These are phyloP conservation scores for Antechinus stuartii DNA, from an alignment of 2,113 vertebrate species.

Conservation along the genomic window DNA sequence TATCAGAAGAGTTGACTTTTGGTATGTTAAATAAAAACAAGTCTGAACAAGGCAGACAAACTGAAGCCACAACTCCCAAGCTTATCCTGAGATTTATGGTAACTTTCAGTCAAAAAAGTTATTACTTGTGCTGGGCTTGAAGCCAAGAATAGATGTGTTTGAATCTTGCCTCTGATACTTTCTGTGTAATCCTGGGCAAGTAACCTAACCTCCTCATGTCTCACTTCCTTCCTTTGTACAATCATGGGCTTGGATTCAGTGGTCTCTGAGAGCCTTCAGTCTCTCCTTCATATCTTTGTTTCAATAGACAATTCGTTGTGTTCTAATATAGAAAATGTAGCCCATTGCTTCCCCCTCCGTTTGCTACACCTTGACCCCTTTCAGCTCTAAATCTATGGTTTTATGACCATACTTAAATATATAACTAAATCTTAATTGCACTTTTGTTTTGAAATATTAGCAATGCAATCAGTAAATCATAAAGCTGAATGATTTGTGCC, in stretches of 20 bases:
- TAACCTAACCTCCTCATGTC: neutral
- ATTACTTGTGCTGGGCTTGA: neutral
- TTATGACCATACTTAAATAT: neutral
- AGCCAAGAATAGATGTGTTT: neutral
- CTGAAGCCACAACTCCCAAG: constrained; percentile 46
- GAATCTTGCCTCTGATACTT: neutral
- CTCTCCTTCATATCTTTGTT: too few species aligned
- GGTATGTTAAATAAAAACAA: constrained; percentile 55
- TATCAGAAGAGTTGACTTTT: constrained; percentile 22
- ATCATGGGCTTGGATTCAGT: neutral
- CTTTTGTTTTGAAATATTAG: constrained; percentile 7
- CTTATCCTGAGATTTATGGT: constrained; percentile 7
- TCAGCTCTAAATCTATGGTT: neutral
- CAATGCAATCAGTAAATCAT: neutral
- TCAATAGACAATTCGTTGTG: too few species aligned
- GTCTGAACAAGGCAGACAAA: constrained; percentile 36
- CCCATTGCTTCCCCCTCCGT: too few species aligned
- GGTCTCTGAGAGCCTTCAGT: neutral
- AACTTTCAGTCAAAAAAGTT: constrained; percentile 24
- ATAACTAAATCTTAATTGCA: neutral
- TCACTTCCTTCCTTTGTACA: neutral
- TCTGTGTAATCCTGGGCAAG: neutral
- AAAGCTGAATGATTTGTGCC: neutral
- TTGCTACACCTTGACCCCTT: neutral
- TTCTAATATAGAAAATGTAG: too few species aligned